A percentile compares a stretch with the other conserved stretches of the same genome.
phyloP scores from a whole-genome alignment of 1,140 invertebrate genomes.

The Chlorops oryzae region DNA sequence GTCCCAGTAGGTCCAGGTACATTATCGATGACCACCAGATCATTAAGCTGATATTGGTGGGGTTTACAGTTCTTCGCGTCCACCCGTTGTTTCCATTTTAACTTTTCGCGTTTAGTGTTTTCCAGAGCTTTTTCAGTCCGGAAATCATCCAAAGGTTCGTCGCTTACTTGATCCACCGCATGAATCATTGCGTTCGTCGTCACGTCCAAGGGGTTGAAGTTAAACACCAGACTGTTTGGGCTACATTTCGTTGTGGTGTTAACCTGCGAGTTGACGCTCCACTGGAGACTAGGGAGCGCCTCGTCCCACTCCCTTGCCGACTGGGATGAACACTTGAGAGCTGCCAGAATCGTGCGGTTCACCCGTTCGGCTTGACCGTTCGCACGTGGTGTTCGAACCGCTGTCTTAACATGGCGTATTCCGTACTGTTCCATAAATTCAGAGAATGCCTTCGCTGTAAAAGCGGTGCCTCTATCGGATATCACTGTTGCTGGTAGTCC shows the following conservation, averaged over 20 bases:
- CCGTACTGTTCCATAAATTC: constrained; percentile 21
- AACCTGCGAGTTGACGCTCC: constrained; percentile 5
- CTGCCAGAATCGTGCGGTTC: constrained; percentile 14
- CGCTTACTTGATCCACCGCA: not conserved
- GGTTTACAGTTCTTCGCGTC: too few species aligned
- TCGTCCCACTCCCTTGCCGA: not conserved
- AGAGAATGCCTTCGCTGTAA: constrained; percentile 27
- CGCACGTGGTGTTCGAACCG: constrained; percentile 28
- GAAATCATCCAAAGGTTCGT: too few species aligned
- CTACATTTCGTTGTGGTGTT: constrained; percentile 1
- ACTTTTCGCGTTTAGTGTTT: too few species aligned
- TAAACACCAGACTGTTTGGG: not conserved
- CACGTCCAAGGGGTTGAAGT: not conserved
- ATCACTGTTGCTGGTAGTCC: too few species aligned
- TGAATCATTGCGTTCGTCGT: not conserved
- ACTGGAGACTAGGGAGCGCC: constrained; percentile 1
- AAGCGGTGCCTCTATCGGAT: constrained; percentile 35
- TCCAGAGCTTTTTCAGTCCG: too few species aligned
- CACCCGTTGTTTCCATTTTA: too few species aligned
- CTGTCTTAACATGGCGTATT: constrained; percentile 33
- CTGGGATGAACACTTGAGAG: not conserved
- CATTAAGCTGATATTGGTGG: too few species aligned
- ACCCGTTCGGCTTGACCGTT: constrained; percentile 25
- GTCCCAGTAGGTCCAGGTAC: too few species aligned
- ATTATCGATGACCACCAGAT: too few species aligned